Conservation (phyloP, 2,888 invertebrate species). For the Stenotaenia linearis region DNA sequence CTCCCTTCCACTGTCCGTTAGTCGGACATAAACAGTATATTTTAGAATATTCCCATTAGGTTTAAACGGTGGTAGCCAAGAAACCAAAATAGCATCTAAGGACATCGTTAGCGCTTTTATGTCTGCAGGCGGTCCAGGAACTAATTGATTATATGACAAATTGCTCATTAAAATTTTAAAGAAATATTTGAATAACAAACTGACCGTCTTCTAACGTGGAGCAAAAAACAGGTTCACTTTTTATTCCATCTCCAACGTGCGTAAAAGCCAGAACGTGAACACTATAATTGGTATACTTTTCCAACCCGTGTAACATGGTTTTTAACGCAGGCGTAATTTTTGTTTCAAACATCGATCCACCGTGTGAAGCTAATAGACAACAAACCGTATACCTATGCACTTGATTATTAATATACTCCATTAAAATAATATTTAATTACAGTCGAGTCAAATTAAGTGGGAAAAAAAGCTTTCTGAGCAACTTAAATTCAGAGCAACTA, state of each 20-base stretch:
- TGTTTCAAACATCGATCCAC: constrained; percentile 21
- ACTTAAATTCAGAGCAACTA: too few relatives aligned
- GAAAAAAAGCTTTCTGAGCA: too few relatives aligned
- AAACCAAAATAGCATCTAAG: constrained; percentile 73
- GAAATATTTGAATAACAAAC: constrained; percentile 30
- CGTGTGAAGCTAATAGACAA: not conserved
- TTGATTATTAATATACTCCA: constrained; percentile 20
- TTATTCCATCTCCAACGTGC: constrained; percentile 50
- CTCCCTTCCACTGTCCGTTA: constrained; percentile 27
- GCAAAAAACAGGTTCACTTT: constrained; percentile 47
- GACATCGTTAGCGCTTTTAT: constrained; percentile 78
- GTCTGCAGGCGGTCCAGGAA: constrained; percentile 75
- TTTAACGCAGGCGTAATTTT: constrained; percentile 35
- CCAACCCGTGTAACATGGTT: constrained; percentile 44
- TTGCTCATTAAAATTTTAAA: too few relatives aligned
- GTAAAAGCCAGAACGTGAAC: constrained; percentile 50
- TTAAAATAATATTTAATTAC: not conserved
- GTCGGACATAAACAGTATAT: constrained; percentile 67
- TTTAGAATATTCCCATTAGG: constrained; percentile 75
- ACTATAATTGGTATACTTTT: constrained; percentile 51
- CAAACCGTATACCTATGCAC: constrained; percentile 26
- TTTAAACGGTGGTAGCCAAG: constrained; percentile 74
- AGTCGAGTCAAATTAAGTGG: not conserved
- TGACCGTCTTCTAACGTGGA: constrained; percentile 49
- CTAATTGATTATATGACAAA: too few relatives aligned